These are phyloP conservation scores for Sphenopsis melanotis DNA, from an alignment of 2,797 vertebrate genomes.

Conservation along the genomic window DNA sequence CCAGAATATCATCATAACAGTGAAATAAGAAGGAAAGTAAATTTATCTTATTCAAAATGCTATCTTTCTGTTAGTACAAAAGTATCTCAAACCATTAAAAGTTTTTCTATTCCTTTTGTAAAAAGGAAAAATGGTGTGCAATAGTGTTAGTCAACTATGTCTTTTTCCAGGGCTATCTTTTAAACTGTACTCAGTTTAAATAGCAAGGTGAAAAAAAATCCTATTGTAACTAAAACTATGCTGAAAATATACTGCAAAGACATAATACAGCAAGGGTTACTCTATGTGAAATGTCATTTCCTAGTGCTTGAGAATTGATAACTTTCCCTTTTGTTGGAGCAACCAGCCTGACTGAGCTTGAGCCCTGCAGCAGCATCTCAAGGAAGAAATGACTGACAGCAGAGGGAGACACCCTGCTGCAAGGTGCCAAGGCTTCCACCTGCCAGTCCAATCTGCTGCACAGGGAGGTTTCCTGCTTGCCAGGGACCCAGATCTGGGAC, in stretches of 20 bases:
- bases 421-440: not conserved
- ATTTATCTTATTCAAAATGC: not conserved
- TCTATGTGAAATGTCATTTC: not conserved
- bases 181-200: not conserved
- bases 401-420: not conserved
- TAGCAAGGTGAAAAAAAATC: not conserved
- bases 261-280: not conserved
- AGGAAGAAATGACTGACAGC: not conserved
- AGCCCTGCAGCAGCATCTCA: not conserved
- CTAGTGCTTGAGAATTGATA: not conserved
- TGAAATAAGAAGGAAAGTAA: not conserved
- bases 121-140: not conserved
- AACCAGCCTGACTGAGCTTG: not conserved
- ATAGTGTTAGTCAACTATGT: not conserved
- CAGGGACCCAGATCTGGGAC: not conserved
- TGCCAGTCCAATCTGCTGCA: not conserved
- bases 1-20: not conserved
- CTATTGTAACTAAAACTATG: not conserved
- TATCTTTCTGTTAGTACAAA: not conserved
- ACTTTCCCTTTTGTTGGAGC: not conserved
- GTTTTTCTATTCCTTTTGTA: not conserved
- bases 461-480: not conserved
- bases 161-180: not conserved
- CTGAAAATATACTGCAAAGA: not conserved
- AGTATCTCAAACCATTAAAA: not conserved